Base-by-base conservation (phyloP, 2,797 vertebrate genomes). In the Lophotriccus pileatus region DNA sequence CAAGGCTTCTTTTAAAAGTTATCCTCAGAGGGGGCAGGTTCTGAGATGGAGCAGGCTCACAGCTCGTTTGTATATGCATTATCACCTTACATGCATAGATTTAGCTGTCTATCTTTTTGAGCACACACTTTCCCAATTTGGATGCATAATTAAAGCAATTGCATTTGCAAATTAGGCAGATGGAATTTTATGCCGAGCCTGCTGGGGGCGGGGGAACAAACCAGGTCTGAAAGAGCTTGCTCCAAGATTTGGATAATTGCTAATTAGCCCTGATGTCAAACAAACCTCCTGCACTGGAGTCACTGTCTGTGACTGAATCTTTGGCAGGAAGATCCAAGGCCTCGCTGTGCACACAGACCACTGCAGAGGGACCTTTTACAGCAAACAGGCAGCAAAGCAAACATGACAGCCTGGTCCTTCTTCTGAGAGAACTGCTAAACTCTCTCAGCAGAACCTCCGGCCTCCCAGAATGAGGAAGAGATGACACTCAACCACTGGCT, bases 81-180 rank as follows among this genome's bases (percentile, higher is more conserved):
- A 81, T 78, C 62, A 86, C 19, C 66, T 68, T 34, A 55, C 55
- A 77, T 41, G 66, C 58, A 66, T 12, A 67, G 62, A 86, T 79
- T 67, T 53, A 88, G 47, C 59, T 79, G 67, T 41, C 67, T 90
- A 73, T 87, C 73, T 90, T 84, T 77, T 41, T 70, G 37, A 91
- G 67, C 27, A 91, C 15, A 67, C 62, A 46, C 30, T 93, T 91
- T 76, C 67, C 52, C 67, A 82, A 37, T 86, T 88, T 88, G 66
- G 84, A 88, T 91, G 59, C 79, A 74, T 76, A 93, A 96, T 90
- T 89, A 93, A 88, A 95, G 76, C 80, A 94, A 89, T 32, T 93
- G 82, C 63, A 79, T 69, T 90, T 92, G 87, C 74, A 94, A 91
- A 93, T 88, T 44, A 91, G 67, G 89, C 83, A 94, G 85, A 93